Conservation (phyloP, 2,888 invertebrate species). For the Panzeria rudis region DNA sequence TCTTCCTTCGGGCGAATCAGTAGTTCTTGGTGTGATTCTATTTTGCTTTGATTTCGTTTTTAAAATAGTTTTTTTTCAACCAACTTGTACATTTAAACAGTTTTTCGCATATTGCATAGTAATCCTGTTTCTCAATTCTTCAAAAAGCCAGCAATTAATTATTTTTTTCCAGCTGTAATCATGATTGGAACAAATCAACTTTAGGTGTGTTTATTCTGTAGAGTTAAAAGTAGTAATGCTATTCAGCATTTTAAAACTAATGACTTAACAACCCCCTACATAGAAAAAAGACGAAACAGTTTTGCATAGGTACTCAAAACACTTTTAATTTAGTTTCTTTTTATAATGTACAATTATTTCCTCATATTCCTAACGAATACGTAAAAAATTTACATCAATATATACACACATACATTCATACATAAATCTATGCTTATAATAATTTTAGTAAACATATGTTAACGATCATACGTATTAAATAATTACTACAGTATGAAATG, state of each 20-base stretch:
- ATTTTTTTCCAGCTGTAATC: slow-evolving; percentile 19
- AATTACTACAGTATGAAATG: not conserved
- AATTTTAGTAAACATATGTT: not conserved
- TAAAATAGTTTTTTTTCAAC: no score
- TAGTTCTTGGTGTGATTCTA: no score
- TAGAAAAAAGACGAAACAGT: no score
- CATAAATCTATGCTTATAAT: not conserved
- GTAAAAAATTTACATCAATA: no score
- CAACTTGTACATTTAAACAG: no score
- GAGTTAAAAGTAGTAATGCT: not conserved
- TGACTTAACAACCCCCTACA: slow-evolving; percentile 41
- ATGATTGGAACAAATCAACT: not conserved
- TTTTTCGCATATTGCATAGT: slow-evolving; percentile 49
- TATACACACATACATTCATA: no score
- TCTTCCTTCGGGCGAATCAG: no score
- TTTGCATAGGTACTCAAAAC: slow-evolving; percentile 2
- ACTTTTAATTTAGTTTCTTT: slow-evolving; percentile 35
- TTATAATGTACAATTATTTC: not conserved
- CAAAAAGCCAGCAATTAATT: slow-evolving; percentile 53
- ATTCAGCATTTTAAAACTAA: slow-evolving; percentile 28
- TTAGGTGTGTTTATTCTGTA: not conserved
- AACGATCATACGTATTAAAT: not conserved
- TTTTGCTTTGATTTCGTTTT: no score
- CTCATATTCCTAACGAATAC: not conserved
- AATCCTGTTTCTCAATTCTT: slow-evolving; percentile 21